phyloP scores from a whole-genome alignment of 2,797 vertebrate genomes.

The Phyllotis vaccarum region DNA sequence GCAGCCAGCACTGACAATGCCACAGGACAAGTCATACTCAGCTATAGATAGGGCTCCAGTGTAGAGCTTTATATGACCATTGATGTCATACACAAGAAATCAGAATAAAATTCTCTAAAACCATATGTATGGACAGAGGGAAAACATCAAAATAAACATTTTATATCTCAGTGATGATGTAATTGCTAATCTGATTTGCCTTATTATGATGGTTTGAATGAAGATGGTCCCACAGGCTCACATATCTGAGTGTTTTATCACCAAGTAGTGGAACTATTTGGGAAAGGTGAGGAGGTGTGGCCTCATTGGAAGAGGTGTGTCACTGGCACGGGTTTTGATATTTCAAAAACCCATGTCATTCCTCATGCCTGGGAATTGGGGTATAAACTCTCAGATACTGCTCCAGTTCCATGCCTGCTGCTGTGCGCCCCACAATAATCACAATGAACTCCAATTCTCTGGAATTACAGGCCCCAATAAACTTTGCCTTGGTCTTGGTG shows the following conservation, averaged over 20 bases:
- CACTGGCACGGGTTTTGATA: not conserved
- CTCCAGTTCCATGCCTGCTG: not conserved
- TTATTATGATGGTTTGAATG: not conserved
- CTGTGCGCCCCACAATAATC: not conserved
- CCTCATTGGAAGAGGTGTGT: not conserved
- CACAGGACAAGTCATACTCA: not conserved
- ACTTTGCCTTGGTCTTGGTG: not conserved
- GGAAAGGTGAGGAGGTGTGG: not conserved
- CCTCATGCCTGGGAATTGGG: not conserved
- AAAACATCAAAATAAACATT: not conserved
- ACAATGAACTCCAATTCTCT: not conserved
- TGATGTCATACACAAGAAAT: too few relatives aligned
- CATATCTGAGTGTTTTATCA: not conserved
- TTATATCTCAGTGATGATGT: not conserved
- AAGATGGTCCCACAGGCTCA: not conserved
- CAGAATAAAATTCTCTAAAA: not conserved
- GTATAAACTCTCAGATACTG: not conserved
- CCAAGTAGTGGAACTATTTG: not conserved
- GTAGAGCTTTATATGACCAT: rapidly evolving
- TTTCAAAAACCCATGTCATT: not conserved
- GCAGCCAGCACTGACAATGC: not conserved
- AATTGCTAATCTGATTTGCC: not conserved
- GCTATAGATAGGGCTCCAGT: not conserved
- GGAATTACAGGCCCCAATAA: not conserved
- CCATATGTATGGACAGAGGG: not conserved